Conservation (phyloP, 2,888 invertebrate genomes). For the Erebia aethiops region DNA sequence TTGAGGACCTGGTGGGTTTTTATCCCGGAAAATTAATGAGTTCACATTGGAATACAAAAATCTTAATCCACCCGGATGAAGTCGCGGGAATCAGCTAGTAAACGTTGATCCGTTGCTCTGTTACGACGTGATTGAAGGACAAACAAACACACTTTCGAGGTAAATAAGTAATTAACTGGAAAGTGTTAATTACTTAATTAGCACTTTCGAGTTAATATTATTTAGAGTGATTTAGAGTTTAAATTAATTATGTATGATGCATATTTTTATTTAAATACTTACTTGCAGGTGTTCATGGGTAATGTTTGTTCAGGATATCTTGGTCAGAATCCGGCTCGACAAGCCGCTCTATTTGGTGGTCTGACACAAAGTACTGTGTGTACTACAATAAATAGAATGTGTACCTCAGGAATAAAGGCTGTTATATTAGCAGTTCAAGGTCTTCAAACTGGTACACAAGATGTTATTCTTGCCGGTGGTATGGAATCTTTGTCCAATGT, state of each 20-base stretch:
- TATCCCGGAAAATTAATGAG: no score
- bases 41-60: no score
- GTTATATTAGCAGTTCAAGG: constrained; percentile 97
- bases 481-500: constrained; percentile 99
- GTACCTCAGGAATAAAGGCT: constrained; percentile 99
- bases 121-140: background rate
- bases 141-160: no score
- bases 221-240: no score
- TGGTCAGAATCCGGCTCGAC: constrained; percentile 98
- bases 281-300: constrained; percentile 84
- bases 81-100: no score
- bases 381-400: constrained; percentile 98
- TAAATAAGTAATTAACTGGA: no score
- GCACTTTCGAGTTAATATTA: no score
- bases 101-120: no score
- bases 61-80: no score
- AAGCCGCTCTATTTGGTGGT: constrained; percentile 96
- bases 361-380: constrained; percentile 94
- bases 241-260: no score
- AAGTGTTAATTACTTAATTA: no score
- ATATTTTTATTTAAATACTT: background rate
- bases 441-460: constrained; percentile 94
- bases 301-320: constrained; percentile 91
- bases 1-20: no score
- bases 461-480: constrained; percentile 97